phyloP scores from a whole-genome alignment of 2,113 vertebrate genomes.

The Microtus oregoni region DNA sequence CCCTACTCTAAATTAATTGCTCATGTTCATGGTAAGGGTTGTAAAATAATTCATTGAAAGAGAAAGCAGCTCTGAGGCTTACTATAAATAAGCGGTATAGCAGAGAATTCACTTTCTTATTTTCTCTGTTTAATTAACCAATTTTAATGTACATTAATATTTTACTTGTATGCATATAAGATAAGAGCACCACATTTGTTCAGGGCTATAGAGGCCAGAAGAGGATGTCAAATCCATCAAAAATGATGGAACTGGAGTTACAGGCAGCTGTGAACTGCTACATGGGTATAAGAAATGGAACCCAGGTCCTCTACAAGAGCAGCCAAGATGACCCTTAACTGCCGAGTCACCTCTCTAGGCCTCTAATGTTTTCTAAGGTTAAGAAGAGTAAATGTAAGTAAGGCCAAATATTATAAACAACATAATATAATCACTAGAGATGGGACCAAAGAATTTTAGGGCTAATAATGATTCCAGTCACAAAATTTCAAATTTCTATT shows the following conservation, averaged over 20 bases:
- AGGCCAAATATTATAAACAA: neutral
- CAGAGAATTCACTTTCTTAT: neutral
- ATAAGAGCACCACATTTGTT: neutral
- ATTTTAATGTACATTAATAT: neutral
- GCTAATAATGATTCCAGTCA: neutral
- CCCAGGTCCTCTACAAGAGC: neutral
- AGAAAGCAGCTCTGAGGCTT: neutral
- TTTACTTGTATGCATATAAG: neutral
- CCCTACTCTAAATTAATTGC: neutral
- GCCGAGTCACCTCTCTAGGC: neutral
- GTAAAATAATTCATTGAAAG: neutral
- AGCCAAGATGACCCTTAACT: neutral
- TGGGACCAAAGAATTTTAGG: neutral
- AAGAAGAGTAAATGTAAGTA: neutral
- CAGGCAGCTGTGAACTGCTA: neutral
- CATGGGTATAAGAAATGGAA: neutral
- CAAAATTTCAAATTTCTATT: neutral
- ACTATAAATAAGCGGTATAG: neutral
- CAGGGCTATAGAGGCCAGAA: neutral
- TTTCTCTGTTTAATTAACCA: neutral
- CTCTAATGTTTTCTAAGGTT: neutral
- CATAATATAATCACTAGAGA: fast-evolving
- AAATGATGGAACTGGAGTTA: neutral
- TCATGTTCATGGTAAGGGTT: neutral
- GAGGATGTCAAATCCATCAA: neutral